phyloP scores from a whole-genome alignment of 2,113 vertebrate genomes.

The Sylvia atricapilla region DNA sequence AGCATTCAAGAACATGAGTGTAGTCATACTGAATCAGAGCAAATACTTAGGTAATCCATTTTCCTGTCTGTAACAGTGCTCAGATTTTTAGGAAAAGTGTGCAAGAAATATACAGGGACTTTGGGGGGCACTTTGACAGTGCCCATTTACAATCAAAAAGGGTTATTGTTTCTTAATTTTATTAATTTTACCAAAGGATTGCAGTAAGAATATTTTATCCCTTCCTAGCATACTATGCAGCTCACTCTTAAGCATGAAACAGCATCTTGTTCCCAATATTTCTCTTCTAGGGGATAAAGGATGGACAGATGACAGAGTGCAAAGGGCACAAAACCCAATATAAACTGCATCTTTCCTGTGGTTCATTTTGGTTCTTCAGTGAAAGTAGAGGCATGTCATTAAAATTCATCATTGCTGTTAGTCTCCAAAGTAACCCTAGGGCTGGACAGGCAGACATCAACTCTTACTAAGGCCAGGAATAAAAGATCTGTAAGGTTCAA shows the following conservation, averaged over 20 bases:
- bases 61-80: not conserved
- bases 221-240: not conserved
- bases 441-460: not conserved
- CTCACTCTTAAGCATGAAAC: not conserved
- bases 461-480: not conserved
- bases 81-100: not conserved
- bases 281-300: not conserved
- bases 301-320: not conserved
- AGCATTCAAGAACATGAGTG: not conserved
- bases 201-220: not conserved
- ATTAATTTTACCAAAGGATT: not conserved
- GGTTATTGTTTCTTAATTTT: not conserved
- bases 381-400: not conserved
- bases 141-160: not conserved
- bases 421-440: not conserved
- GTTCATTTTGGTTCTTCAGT: not conserved
- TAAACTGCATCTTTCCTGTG: not conserved
- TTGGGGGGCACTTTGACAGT: rapidly evolving
- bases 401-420: not conserved
- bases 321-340: not conserved
- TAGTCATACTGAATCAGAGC: not conserved
- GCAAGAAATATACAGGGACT: not conserved
- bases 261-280: not conserved
- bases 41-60: not conserved
- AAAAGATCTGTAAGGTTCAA: not conserved